phyloP scores from a whole-genome alignment of 2,888 invertebrate genomes.

The Erebia aethiops region DNA sequence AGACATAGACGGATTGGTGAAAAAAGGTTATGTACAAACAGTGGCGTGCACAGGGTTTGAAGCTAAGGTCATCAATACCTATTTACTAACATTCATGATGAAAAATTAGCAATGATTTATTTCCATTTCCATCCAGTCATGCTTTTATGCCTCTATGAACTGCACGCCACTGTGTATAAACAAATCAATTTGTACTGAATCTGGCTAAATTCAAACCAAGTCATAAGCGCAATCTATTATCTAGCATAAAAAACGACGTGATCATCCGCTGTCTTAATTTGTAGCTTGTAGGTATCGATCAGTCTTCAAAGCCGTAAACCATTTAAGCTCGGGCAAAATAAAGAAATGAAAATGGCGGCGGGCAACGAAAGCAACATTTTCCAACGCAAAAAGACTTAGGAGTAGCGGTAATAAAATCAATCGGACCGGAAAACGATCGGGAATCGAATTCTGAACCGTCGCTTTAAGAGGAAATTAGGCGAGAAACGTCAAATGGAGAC shows the following conservation, averaged over 20 bases:
- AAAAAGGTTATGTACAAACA: too few species aligned
- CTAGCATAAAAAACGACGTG: neutral
- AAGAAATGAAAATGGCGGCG: slow-evolving; percentile 19
- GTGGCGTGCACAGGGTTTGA: too few species aligned
- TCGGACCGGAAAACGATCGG: slow-evolving; percentile 44
- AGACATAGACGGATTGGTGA: too few species aligned
- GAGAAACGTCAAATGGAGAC: slow-evolving; percentile 35
- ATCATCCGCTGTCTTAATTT: neutral
- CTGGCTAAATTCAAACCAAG: neutral
- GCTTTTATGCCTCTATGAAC: too few species aligned
- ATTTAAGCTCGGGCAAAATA: slow-evolving; percentile 17
- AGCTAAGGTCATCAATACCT: too few species aligned
- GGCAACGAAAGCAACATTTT: slow-evolving; percentile 22
- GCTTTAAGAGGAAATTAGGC: slow-evolving; percentile 42
- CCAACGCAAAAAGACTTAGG: slow-evolving; percentile 30
- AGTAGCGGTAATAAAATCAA: slow-evolving; percentile 44
- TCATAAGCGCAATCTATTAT: neutral
- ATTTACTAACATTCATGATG: too few species aligned
- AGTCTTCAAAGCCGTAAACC: slow-evolving; percentile 16
- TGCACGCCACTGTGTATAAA: too few species aligned
- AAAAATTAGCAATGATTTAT: too few species aligned
- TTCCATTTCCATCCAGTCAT: too few species aligned
- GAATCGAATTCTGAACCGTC: slow-evolving; percentile 42
- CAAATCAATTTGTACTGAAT: too few species aligned
- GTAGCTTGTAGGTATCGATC: slow-evolving; percentile 10